Evolutionary conservation across 2,113 vertebrate species (phyloP).

Genomic region (Dromas ardeola): DNA sequence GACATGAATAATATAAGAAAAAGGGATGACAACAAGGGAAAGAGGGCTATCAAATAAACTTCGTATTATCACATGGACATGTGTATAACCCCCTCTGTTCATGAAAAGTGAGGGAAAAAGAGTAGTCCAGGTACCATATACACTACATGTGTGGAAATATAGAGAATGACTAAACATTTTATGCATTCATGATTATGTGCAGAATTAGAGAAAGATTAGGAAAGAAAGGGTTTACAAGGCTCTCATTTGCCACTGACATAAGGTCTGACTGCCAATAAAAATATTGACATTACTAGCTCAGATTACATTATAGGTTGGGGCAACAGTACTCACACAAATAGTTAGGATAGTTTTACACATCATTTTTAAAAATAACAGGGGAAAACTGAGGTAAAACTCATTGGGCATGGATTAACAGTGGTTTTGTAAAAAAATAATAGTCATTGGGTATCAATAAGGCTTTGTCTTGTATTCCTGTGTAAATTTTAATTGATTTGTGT

Average conservation of each 20-base stretch:
- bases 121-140: background rate
- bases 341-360: background rate
- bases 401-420: rapidly evolving
- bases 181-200: background rate
- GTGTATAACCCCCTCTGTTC: background rate
- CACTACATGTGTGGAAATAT: background rate
- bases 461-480: background rate
- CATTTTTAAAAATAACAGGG: background rate
- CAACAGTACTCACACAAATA: background rate
- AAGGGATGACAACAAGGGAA: background rate
- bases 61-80: background rate
- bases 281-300: background rate
- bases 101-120: background rate
- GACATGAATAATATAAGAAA: background rate
- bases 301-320: background rate
- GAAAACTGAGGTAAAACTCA: background rate
- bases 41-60: background rate
- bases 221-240: background rate
- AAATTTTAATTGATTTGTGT: background rate
- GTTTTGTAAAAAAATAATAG: background rate
- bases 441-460: background rate
- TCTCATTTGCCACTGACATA: background rate
- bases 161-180: background rate
- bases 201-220: background rate
- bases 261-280: background rate